These are phyloP conservation scores for Chloebia gouldiae DNA, from an alignment of 2,113 vertebrate genomes.

Conservation along the genomic window DNA sequence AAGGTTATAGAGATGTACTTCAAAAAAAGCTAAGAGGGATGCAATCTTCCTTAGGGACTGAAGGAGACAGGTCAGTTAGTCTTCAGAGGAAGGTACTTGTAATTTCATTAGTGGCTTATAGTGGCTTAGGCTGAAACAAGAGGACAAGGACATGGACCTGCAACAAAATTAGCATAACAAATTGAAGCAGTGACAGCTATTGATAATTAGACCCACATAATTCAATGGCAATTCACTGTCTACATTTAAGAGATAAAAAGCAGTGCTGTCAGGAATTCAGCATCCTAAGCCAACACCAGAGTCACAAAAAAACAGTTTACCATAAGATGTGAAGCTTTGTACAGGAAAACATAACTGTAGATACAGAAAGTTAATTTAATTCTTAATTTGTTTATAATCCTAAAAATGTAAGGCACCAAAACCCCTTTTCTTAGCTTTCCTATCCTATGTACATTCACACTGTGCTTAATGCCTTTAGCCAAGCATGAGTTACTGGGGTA, in stretches of 20 bases:
- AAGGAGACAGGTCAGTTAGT: neutral
- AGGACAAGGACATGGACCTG: neutral
- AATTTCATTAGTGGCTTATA: slow-evolving; percentile 19
- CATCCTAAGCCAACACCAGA: neutral
- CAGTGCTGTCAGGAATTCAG: neutral
- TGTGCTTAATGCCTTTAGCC: neutral
- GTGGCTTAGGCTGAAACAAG: neutral
- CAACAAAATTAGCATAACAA: slow-evolving; percentile 38
- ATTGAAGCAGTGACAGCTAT: slow-evolving; percentile 10
- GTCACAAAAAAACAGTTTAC: neutral
- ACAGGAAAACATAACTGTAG: neutral
- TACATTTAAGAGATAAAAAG: neutral
- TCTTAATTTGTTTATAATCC: neutral
- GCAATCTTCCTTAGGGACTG: neutral
- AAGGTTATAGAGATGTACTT: neutral
- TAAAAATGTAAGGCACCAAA: neutral
- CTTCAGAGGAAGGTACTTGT: neutral
- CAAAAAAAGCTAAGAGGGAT: neutral
- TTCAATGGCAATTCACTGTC: neutral
- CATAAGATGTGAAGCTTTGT: neutral
- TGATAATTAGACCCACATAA: neutral
- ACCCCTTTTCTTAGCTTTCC: neutral
- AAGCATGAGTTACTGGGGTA: neutral
- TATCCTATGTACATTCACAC: neutral
- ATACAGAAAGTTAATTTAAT: neutral